Evolutionary conservation across 30 jellyfish, hydroid and myxozoan species (phyloP), one percentile per base, ranked within the genome.

Genomic region (Mastigias papua): DNA sequence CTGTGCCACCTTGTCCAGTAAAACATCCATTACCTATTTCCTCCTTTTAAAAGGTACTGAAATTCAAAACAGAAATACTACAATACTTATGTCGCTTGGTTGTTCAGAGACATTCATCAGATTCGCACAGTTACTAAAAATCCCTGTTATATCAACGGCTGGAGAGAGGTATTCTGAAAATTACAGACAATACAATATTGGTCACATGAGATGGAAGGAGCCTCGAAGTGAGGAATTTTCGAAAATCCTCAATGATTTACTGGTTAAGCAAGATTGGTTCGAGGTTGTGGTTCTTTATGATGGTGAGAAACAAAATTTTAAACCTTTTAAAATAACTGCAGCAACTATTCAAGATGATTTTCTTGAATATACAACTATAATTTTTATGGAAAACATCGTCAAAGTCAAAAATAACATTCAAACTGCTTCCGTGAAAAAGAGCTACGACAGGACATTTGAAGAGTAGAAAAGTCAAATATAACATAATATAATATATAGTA

Each of bases 251-350:
- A 78, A 78, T 25, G 77, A 78, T 48, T 3, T 78, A n/a, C 19
- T 78, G 78, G 20, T 54, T 8, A 78, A 58, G 62, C 88, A 78
- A 23, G 88, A 78, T 25, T 78, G 88, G 88, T 60, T 48, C 49
- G 49, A 57, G 0, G 28, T 61, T 30, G 88, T 62, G 21, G 88
- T 78, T 20, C 69, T 78, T 6, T 78, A 78, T 78, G 88, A 78
- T 6, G 79, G 88, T 78, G 11, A 17, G 88, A 16, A 51, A 51
- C 7, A 1, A 51, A 37, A 5, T 37, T 3, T 37, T 3, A 37
- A 5, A 3, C 10, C 11, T 11, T 11, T 37, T 37, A 11, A 3
- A 5, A 37, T 37, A 37, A 37, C 11, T 37, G 5, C 54, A n/a
- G n/a, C n/a, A n/a, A n/a, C n/a, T n/a, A n/a, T n/a, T n/a, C n/a